Evolutionary conservation across 1,140 invertebrate species (phyloP).

Genomic region (Marisa cornuarietis): DNA sequence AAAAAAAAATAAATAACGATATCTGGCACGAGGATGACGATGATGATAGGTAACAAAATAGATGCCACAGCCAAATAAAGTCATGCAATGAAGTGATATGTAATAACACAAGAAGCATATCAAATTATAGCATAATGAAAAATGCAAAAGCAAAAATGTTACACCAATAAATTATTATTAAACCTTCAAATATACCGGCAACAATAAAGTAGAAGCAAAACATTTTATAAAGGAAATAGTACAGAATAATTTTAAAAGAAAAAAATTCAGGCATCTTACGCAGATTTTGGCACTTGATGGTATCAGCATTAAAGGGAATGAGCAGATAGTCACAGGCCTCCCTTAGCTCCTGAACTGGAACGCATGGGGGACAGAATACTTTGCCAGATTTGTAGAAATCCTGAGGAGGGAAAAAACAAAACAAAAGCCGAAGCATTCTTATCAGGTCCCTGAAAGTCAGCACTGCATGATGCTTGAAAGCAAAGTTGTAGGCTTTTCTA

Average conservation of each 20-base stretch:
- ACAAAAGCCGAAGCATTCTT: no score
- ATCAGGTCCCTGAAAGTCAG: no score
- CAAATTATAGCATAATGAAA: no score
- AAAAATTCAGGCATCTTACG: slow-evolving; percentile 72
- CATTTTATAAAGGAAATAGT: not conserved
- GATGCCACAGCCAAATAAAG: no score
- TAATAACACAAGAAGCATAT: no score
- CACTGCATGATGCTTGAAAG: not conserved
- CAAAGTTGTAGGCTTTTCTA: not conserved
- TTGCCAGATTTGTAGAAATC: slow-evolving; percentile 94
- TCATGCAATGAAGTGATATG: no score
- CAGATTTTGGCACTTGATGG: slow-evolving; percentile 94
- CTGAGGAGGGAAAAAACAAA: slow-evolving; percentile 45
- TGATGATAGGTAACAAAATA: not conserved
- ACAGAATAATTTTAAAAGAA: not conserved
- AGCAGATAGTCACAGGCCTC: slow-evolving; percentile 99
- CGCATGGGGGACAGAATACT: slow-evolving; percentile 85
- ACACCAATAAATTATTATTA: no score
- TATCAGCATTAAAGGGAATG: slow-evolving; percentile 96
- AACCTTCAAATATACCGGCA: no score
- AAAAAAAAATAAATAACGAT: not conserved
- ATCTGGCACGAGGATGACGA: no score
- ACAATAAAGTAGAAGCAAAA: no score
- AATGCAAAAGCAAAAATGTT: no score
- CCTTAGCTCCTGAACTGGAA: slow-evolving; percentile 90